A percentile compares a stretch with the other conserved stretches of the same genome.
phyloP scores from a whole-genome alignment of 2,797 vertebrate species.

The Hirundo rustica region DNA sequence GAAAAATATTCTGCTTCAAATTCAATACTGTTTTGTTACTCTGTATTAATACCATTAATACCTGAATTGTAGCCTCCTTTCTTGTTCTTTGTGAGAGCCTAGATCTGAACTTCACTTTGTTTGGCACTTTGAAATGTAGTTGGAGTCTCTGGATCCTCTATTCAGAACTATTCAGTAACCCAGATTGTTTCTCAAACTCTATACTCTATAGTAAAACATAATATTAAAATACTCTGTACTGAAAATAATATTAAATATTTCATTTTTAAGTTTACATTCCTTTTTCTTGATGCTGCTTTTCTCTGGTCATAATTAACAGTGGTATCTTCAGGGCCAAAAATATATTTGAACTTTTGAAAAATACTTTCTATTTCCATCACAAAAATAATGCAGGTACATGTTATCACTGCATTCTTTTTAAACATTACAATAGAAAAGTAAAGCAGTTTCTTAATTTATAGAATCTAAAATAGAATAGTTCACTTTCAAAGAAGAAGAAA shows the following conservation, averaged over 20 bases:
- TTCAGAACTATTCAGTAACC: not conserved
- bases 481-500: conserved; percentile 14
- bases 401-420: not conserved
- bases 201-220: not conserved
- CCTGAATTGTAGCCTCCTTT: not conserved
- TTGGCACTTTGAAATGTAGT: not conserved
- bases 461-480: not conserved
- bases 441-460: conserved; percentile 22
- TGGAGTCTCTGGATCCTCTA: not conserved
- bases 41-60: not conserved
- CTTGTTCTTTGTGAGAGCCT: not conserved
- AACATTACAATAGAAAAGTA: not conserved
- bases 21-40: not conserved
- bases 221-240: not conserved
- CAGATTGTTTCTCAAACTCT: not conserved
- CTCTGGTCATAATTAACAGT: not conserved
- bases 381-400: not conserved
- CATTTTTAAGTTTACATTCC: not conserved
- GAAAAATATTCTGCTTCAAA: not conserved
- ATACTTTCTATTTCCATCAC: not conserved
- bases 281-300: not conserved
- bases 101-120: not conserved
- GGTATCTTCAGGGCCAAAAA: not conserved
- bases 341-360: not conserved
- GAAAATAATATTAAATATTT: not conserved